A percentile compares a stretch with the other conserved stretches of the same genome.
Evolutionary conservation across 2,113 vertebrate genomes (phyloP).

Genomic region (Suncus etruscus): DNA sequence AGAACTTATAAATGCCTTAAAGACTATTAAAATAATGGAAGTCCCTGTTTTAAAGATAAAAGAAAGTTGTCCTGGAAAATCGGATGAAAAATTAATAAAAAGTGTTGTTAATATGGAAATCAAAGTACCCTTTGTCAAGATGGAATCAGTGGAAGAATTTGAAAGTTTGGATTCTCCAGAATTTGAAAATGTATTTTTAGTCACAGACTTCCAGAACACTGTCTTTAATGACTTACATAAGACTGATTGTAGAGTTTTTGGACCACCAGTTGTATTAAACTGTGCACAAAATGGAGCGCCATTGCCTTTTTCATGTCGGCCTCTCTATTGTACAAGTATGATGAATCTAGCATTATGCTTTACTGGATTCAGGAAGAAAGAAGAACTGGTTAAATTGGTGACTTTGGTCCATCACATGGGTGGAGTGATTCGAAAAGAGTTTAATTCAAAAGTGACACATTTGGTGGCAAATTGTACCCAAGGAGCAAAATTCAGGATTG

Average conservation of each 20-base stretch:
- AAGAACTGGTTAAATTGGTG: conserved; percentile 95
- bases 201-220: conserved; percentile 92
- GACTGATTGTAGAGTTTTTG: conserved; percentile 93
- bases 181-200: conserved; percentile 94
- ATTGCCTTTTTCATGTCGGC: conserved; percentile 94
- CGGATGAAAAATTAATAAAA: conserved; percentile 96
- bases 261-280: conserved; percentile 93
- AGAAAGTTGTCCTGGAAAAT: conserved; percentile 92
- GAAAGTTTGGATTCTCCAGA: conserved; percentile 91
- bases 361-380: conserved; percentile 97
- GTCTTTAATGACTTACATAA: conserved; percentile 92
- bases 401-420: conserved; percentile 99
- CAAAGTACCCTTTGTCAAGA: conserved; percentile 90
- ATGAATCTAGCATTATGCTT: conserved; percentile 96
- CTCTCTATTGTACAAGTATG: conserved; percentile 96
- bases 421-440: conserved; percentile 96
- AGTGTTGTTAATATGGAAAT: conserved; percentile 98
- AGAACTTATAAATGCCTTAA: conserved; percentile 92
- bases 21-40: conserved; percentile 97
- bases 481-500: conserved; percentile 98
- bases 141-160: conserved; percentile 90
- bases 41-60: conserved; percentile 98
- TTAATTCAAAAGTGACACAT: conserved; percentile 97
- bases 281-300: conserved; percentile 94
- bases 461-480: conserved; percentile 96